Percentiles rank a stretch among this genome's conserved stretches.
phyloP scores from a whole-genome alignment of 2,888 invertebrate species.

The Andrena bicolor region DNA sequence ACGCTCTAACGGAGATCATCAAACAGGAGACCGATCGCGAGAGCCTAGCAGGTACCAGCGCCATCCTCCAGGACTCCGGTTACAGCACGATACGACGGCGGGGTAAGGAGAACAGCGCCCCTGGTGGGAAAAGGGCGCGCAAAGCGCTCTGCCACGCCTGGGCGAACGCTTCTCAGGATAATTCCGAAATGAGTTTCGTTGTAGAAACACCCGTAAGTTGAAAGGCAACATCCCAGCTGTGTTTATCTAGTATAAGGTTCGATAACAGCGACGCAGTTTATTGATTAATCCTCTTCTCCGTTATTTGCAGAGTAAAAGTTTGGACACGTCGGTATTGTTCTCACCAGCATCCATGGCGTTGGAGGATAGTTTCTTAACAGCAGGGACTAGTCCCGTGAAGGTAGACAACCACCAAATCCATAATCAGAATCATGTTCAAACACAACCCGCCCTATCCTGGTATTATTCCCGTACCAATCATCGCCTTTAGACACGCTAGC shows the following conservation, averaged over 20 bases:
- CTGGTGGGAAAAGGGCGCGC: conserved; percentile 90
- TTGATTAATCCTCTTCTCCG: conserved; percentile 67
- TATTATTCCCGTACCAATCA: conserved; percentile 83
- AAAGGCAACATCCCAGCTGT: neutral
- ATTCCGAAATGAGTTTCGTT: conserved; percentile 90
- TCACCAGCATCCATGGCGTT: conserved; percentile 94
- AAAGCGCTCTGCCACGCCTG: conserved; percentile 93
- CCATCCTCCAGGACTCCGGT: conserved; percentile 87
- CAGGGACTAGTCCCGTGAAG: conserved; percentile 88
- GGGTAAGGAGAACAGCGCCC: conserved; percentile 90
- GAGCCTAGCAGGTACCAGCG: conserved; percentile 81
- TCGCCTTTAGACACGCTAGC: conserved; percentile 85
- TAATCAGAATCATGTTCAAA: conserved; percentile 80
- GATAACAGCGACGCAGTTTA: neutral
- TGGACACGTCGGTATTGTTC: conserved; percentile 92
- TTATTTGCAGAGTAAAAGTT: conserved; percentile 93
- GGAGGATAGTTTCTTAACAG: conserved; percentile 91
- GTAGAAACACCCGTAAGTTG: conserved; percentile 91
- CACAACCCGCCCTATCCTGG: conserved; percentile 83
- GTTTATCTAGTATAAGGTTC: neutral
- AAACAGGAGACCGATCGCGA: conserved; percentile 91
- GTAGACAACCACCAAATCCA: conserved; percentile 84
- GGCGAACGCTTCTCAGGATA: conserved; percentile 86
- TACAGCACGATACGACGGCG: conserved; percentile 86
- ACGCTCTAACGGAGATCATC: conserved; percentile 95